Percentiles rank a stretch among this genome's conserved stretches.
phyloP scores from a whole-genome alignment of 64 coral and sea anemone genomes.

The Pachyseris speciosa region DNA sequence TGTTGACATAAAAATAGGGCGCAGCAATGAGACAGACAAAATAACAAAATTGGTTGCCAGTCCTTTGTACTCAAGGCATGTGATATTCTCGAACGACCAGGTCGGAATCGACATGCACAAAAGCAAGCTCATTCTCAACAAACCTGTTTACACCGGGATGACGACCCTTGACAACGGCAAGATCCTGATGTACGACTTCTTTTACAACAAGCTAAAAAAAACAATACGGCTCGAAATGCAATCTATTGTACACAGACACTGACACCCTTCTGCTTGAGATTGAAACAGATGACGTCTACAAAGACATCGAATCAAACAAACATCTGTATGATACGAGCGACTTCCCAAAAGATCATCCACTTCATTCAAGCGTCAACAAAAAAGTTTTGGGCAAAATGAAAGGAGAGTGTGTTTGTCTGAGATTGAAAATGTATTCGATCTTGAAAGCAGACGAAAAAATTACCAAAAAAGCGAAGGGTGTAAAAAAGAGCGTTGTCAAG shows the following conservation, averaged over 20 bases:
- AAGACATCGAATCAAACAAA: neutral
- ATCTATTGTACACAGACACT: neutral
- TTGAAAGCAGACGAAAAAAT: too few species aligned
- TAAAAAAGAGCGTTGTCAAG: neutral
- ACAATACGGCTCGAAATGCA: neutral
- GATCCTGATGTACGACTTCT: constrained; percentile 29
- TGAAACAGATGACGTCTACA: constrained; percentile 8
- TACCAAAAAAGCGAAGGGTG: neutral
- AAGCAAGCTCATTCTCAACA: neutral
- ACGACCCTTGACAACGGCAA: neutral
- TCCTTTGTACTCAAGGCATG: neutral
- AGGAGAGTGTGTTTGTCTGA: neutral
- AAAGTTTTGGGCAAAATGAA: constrained; percentile 14
- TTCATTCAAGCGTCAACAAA: neutral
- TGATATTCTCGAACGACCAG: neutral
- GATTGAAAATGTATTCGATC: constrained; percentile 29
- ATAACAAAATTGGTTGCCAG: neutral
- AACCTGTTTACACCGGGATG: neutral
- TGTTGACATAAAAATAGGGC: too few species aligned
- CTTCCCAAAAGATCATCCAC: neutral
- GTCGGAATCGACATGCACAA: neutral
- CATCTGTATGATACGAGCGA: neutral
- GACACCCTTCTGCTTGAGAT: neutral
- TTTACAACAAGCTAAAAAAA: neutral
- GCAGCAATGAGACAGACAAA: too few species aligned